Conservation (phyloP, 2,113 vertebrate species). For the Limanda limanda region DNA sequence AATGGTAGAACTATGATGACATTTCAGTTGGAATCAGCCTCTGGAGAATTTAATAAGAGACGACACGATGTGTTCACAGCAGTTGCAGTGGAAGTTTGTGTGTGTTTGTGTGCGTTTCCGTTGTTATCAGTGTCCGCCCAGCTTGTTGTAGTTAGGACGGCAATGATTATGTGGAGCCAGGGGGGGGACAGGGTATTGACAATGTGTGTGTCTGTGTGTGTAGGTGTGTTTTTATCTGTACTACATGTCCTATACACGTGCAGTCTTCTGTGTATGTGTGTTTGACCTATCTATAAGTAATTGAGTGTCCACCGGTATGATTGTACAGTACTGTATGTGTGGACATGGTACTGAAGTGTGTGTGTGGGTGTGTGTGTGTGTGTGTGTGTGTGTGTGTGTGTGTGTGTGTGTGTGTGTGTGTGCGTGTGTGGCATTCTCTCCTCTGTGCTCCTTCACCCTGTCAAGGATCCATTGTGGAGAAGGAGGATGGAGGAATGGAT, state of each 20-base stretch:
- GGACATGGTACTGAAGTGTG: background rate
- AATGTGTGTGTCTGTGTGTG: slow-evolving; percentile 34
- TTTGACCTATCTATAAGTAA: slow-evolving; percentile 14
- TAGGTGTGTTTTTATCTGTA: background rate
- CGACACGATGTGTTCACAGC: slow-evolving; percentile 2
- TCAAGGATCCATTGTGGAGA: slow-evolving; percentile 29
- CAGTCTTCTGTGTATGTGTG: background rate
- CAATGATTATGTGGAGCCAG: slow-evolving; percentile 43
- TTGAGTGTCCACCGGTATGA: background rate
- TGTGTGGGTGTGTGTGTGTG: slow-evolving; percentile 2
- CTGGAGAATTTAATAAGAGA: slow-evolving; percentile 9
- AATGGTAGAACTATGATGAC: background rate
- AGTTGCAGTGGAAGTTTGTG: background rate
- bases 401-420: background rate
- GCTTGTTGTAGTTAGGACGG: slow-evolving; percentile 61
- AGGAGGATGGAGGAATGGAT: slow-evolving; percentile 30
- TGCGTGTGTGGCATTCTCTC: background rate
- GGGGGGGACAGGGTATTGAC: slow-evolving; percentile 5
- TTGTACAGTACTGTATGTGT: background rate
- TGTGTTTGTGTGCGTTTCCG: slow-evolving; percentile 12
- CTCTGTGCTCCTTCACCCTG: slow-evolving; percentile 3
- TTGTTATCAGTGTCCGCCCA: slow-evolving; percentile 65
- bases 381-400: background rate
- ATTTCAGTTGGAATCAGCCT: slow-evolving; percentile 1
- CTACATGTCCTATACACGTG: background rate